Evolutionary conservation across 2,113 vertebrate species (phyloP), one percentile per base, ranked within the genome.

Genomic region (Salvelinus fontinalis): DNA sequence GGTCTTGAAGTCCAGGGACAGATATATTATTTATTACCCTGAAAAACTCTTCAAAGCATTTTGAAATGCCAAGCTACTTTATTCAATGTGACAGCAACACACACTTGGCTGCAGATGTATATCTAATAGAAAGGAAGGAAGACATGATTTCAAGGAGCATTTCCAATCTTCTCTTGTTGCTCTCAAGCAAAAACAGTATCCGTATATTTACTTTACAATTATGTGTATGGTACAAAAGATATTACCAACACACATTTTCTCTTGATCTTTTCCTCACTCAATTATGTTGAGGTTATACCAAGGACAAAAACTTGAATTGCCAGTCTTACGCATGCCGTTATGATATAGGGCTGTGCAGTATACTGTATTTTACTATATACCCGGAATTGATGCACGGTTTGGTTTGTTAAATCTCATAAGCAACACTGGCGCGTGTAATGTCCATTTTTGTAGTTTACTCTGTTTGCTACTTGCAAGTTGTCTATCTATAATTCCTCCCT

Each of bases 1-100:
- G 75, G 67, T 84, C 83, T 77, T 79, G 70, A 81, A 87, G 86
- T 82, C 79, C 83, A 83, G 82, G 81, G 77, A 75, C 72, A 79
- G 74, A 80, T 83, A 75, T 71, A 76, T 80, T 81, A 84, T 84
- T 81, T 83, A 84, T 82, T 69, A 72, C 75, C 16, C 71, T 64
- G 67, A 26, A 84, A 62, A 73, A 75, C 24, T 81, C 73, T 85
- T 79, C 75, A 80, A 80, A 84, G 84, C 75, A 70, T 84, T 75
- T 76, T 74, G 73, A 86, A 85, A 81, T 80, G 83, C 73, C 74
- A 86, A 59, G 68, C 74, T 68, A 74, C 80, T 82, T 81, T 77
- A 84, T 84, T 83, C 76, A 77, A 73, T 70, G 68, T 79, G 79
- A 79, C 75, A 83, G 80, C 70, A 79, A 80, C 71, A 81, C 70